These are phyloP conservation scores for Autographa gamma DNA, from an alignment of 2,888 invertebrate species.

Conservation along the genomic window DNA sequence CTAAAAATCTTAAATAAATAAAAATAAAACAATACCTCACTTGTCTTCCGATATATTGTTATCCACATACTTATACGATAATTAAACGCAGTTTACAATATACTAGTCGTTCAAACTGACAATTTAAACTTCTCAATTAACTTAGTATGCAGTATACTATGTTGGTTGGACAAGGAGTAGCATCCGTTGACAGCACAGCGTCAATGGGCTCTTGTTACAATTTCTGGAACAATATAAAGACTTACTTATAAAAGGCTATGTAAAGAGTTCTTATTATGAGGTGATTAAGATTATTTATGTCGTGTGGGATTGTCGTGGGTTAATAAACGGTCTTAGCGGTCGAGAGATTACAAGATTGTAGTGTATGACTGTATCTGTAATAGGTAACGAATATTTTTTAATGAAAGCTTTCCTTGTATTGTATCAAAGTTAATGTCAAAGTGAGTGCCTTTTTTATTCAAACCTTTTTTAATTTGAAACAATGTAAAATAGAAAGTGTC, in stretches of 20 bases:
- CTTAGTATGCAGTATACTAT: background rate
- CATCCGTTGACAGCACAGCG: background rate
- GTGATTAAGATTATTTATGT: background rate
- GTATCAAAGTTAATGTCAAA: no score
- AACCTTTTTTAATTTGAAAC: no score
- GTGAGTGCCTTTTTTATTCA: no score
- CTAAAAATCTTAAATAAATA: no score
- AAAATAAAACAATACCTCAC: background rate
- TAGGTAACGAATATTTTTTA: no score
- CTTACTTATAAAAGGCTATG: background rate
- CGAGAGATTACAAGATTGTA: background rate
- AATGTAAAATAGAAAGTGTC: no score
- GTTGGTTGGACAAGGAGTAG: background rate
- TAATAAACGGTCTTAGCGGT: background rate
- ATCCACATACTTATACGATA: slow-evolving; percentile 8
- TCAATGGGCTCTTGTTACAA: slow-evolving; percentile 10
- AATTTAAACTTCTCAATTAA: slow-evolving; percentile 8
- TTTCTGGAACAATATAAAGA: slow-evolving; percentile 29
- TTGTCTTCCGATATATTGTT: slow-evolving; percentile 9
- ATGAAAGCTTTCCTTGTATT: no score
- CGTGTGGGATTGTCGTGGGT: no score
- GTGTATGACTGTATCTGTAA: no score
- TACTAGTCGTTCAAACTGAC: background rate
- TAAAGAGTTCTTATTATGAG: background rate
- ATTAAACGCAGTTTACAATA: background rate